Conservation (phyloP, 2,113 vertebrate species). For the Uropsilus gracilis region DNA sequence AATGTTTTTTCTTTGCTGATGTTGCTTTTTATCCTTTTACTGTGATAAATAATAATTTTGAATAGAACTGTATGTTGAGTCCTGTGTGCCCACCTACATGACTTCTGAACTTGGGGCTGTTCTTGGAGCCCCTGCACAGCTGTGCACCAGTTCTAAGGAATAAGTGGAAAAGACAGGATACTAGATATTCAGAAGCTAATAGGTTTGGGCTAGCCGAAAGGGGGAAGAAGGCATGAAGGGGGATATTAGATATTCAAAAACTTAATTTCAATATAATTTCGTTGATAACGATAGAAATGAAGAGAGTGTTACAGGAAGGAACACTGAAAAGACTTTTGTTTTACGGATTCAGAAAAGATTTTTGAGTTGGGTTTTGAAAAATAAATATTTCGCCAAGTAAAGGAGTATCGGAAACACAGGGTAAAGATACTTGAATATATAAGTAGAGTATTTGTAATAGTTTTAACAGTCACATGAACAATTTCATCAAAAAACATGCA, state of each 20-base stretch:
- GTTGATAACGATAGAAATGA: background rate
- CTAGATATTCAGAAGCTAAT: background rate
- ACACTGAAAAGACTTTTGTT: background rate
- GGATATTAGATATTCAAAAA: background rate
- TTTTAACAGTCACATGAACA: background rate
- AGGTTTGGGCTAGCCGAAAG: background rate
- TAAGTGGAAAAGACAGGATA: background rate
- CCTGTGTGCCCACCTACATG: background rate
- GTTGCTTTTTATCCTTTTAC: background rate
- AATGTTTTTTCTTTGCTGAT: background rate
- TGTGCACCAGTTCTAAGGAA: background rate
- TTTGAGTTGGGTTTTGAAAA: slow-evolving; percentile 5
- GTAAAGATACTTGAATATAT: background rate
- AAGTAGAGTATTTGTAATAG: background rate
- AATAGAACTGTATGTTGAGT: background rate
- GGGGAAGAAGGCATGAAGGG: background rate
- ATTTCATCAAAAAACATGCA: background rate
- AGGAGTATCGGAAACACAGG: background rate
- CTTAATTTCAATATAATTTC: background rate
- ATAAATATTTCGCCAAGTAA: background rate
- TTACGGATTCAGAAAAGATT: background rate
- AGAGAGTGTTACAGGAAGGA: background rate
- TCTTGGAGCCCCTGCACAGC: background rate
- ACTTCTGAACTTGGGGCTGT: background rate
- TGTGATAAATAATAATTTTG: background rate